Evolutionary conservation across 2,113 vertebrate genomes (phyloP), one percentile per base, ranked within the genome.

Genomic region (Orientallactaga bullata): DNA sequence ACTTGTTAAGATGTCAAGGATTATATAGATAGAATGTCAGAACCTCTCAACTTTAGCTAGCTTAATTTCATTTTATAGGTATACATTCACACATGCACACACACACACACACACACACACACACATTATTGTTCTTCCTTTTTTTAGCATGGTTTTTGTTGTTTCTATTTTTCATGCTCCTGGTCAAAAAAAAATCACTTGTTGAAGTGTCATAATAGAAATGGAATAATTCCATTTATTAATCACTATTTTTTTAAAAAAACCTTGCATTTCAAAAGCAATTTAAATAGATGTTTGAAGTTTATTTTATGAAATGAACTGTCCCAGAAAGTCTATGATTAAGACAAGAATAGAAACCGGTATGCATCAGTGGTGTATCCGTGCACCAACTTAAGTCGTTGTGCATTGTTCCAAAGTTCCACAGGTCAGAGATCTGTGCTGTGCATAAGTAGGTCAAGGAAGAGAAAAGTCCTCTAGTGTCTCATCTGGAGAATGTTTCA

Each of bases 201-300:
- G 30, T 73, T 80, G 71, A 47, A 80, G 39, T 68, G 13, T 88
- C 84, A 74, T 85, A 80, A 69, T 24, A 73, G 32, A 95, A 96
- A 88, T 58, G 23, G 20, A 85, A 90, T 80, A 21, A 83, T 90
- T 68, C 66, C 37, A 42, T 58, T 88, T 58, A 32, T 73, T 85
- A 94, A 93, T 88, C 35, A 90, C 60, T 88, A 58, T 66, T 88
- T 85, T 58, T 66, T 88, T 73, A 78, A 51, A 20, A 89, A 88
- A 72, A 76, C 9, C 85, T 93, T 82, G 60, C 69, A 74, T 94
- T 90, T 94, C 63, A 35, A 90, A 95, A 87, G 51, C 42, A 55
- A 72, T 86, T 93, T 92, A 95, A 92, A 89, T 89, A 91, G 92
- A 72, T 91, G n/a, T 42, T 65, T 60, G 93, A 85, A 77, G 82